phyloP scores from a whole-genome alignment of 2,888 invertebrate genomes.

The Eubasilissa splendida region DNA sequence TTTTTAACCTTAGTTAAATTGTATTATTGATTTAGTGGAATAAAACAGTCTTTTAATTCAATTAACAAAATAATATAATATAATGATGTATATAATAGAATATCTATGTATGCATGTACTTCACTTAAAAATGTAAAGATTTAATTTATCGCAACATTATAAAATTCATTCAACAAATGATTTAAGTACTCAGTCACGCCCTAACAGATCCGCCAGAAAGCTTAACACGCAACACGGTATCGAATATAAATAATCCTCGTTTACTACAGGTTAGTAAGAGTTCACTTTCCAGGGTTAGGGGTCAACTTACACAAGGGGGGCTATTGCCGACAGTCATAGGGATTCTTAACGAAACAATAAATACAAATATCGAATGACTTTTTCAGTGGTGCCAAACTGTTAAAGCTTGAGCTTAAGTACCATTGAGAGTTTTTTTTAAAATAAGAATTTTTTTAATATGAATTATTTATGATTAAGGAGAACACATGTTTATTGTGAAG shows the following conservation, averaged over 20 bases:
- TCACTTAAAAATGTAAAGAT: not conserved
- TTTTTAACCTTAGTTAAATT: too few relatives aligned
- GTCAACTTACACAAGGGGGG: constrained; percentile 51
- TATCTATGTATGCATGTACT: not conserved
- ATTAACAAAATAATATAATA: too few relatives aligned
- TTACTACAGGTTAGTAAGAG: constrained; percentile 23
- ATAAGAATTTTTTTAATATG: too few relatives aligned
- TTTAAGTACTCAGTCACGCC: not conserved
- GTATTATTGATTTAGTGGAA: too few relatives aligned
- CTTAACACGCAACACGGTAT: constrained; percentile 48
- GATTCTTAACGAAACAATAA: constrained; percentile 46
- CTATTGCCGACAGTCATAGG: constrained; percentile 18
- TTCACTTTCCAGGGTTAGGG: constrained; percentile 40
- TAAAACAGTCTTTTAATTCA: too few relatives aligned
- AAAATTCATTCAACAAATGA: not conserved
- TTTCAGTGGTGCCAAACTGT: constrained; percentile 29
- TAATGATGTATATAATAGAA: too few relatives aligned
- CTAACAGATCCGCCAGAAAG: not conserved
- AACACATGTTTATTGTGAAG: too few relatives aligned
- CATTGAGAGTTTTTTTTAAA: too few relatives aligned
- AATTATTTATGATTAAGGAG: too few relatives aligned
- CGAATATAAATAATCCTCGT: constrained; percentile 40
- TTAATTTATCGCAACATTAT: not conserved
- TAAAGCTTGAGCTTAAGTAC: constrained; percentile 15
- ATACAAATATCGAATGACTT: constrained; percentile 47